Evolutionary conservation across 2,888 invertebrate genomes (phyloP).

Genomic region (Augochlorella aurata): DNA sequence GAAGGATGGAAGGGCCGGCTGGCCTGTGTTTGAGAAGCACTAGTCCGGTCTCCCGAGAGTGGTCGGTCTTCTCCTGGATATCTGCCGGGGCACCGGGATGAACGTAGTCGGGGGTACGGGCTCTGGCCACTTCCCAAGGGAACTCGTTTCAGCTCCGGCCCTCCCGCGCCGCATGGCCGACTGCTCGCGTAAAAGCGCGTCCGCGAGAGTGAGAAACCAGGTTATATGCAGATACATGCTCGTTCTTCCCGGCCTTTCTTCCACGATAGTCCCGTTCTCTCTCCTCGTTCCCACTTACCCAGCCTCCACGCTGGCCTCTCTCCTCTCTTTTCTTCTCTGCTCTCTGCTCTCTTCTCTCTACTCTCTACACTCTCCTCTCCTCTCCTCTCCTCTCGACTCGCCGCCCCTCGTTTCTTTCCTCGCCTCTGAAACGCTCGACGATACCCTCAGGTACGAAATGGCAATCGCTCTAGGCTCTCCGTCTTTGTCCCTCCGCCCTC

Average conservation of each 20-base stretch:
- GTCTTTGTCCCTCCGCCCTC: slow-evolving; percentile 15
- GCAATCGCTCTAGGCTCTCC: slow-evolving; percentile 51
- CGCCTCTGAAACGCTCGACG: slow-evolving; percentile 51
- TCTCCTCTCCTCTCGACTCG: neutral
- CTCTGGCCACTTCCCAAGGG: slow-evolving; percentile 68
- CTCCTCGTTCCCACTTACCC: neutral
- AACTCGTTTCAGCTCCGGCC: slow-evolving; percentile 58
- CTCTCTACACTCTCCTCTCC: neutral
- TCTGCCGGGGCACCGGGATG: slow-evolving; percentile 27
- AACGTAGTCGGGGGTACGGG: slow-evolving; percentile 41
- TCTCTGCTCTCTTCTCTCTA: slow-evolving; percentile 6
- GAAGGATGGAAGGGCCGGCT: slow-evolving; percentile 69
- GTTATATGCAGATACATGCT: slow-evolving; percentile 75
- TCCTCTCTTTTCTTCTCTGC: neutral
- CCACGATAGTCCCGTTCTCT: slow-evolving; percentile 26
- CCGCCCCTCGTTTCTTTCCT: slow-evolving; percentile 43
- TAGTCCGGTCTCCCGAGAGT: slow-evolving; percentile 72
- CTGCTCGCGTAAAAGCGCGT: slow-evolving; percentile 51
- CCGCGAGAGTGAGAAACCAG: slow-evolving; percentile 73
- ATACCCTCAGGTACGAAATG: slow-evolving; percentile 56
- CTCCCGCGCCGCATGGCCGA: slow-evolving; percentile 3
- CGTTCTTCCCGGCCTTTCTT: slow-evolving; percentile 48
- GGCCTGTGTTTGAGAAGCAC: slow-evolving; percentile 74
- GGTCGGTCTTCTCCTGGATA: slow-evolving; percentile 71
- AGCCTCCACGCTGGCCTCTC: neutral